phyloP scores from a whole-genome alignment of 2,797 vertebrate species.

The Delichon dasypus region DNA sequence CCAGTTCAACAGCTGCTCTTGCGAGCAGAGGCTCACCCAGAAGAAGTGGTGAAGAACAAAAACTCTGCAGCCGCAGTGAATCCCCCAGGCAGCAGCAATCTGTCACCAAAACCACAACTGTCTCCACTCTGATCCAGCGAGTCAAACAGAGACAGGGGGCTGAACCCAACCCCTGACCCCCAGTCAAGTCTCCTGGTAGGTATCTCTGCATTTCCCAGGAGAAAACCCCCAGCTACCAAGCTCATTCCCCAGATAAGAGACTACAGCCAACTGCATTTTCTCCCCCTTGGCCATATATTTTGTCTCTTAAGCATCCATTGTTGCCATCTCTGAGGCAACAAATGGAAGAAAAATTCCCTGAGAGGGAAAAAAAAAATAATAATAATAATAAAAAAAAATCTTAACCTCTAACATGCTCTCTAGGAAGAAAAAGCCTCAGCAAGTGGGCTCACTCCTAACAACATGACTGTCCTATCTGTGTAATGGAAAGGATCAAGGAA shows the following conservation, averaged over 20 bases:
- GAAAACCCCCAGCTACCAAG: background rate
- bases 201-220: too few relatives aligned
- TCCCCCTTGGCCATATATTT: background rate
- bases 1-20: background rate
- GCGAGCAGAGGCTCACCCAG: background rate
- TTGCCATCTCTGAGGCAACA: background rate
- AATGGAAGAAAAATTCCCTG: background rate
- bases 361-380: too few relatives aligned
- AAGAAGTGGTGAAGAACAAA: background rate
- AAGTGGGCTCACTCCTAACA: background rate
- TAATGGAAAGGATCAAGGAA: background rate
- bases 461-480: background rate
- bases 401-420: background rate
- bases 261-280: background rate
- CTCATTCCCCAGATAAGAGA: background rate
- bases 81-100: too few relatives aligned
- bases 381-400: too few relatives aligned
- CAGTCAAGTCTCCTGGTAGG: accelerated
- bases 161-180: background rate
- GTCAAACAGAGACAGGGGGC: too few relatives aligned
- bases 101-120: background rate
- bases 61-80: accelerated
- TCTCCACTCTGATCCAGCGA: background rate
- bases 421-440: background rate
- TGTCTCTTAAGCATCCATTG: background rate